Evolutionary conservation across 1,140 invertebrate genomes (phyloP).

Genomic region (Tetramorium simillimum): DNA sequence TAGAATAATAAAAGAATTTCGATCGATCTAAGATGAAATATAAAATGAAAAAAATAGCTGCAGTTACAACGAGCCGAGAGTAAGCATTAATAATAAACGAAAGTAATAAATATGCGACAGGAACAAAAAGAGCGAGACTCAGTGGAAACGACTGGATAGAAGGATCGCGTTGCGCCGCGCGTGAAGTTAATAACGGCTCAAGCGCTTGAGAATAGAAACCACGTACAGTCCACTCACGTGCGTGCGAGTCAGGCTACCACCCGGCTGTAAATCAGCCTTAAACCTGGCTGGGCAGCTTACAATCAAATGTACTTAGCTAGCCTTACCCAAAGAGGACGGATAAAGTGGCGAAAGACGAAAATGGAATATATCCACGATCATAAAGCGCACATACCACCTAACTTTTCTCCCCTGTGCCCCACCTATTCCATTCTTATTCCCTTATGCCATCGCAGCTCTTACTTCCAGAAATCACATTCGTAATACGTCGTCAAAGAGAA

Average conservation of each 20-base stretch:
- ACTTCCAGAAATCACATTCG: slow-evolving; percentile 41
- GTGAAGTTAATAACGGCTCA: slow-evolving; percentile 77
- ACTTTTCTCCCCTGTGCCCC: background rate
- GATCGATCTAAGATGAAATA: background rate
- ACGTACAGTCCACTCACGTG: slow-evolving; percentile 81
- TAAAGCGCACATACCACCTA: slow-evolving; percentile 55
- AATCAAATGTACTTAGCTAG: slow-evolving; percentile 85
- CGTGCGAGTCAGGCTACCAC: slow-evolving; percentile 70
- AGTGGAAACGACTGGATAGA: background rate
- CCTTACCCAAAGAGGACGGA: slow-evolving; percentile 63
- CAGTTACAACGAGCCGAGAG: background rate
- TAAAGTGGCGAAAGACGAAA: slow-evolving; percentile 78
- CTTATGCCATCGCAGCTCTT: slow-evolving; percentile 16
- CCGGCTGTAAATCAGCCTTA: slow-evolving; percentile 84
- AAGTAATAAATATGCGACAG: background rate
- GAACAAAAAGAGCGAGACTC: background rate
- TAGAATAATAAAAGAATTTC: background rate
- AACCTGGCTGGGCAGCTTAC: slow-evolving; percentile 82
- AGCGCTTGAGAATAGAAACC: slow-evolving; percentile 62
- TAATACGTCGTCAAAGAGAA: slow-evolving; percentile 49
- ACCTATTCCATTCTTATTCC: slow-evolving; percentile 25
- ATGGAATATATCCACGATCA: slow-evolving; percentile 80
- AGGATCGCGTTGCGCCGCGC: slow-evolving; percentile 45
- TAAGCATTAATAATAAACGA: background rate
- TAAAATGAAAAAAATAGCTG: background rate